These are phyloP conservation scores for Dasyurus viverrinus DNA, from an alignment of 2,113 vertebrate species.

Conservation along the genomic window DNA sequence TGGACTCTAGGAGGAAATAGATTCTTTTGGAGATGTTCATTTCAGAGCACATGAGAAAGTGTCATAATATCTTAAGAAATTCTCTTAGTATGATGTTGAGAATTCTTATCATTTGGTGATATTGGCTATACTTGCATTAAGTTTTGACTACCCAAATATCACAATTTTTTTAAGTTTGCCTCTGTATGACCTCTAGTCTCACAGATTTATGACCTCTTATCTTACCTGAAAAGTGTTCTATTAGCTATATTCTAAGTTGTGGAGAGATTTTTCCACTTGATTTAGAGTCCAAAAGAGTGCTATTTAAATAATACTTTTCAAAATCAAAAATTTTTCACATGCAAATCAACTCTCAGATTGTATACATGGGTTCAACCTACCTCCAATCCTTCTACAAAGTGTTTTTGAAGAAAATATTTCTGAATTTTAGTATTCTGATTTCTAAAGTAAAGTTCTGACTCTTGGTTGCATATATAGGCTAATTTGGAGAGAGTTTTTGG, in stretches of 20 bases:
- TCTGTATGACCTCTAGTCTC: background rate
- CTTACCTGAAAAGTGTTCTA: background rate
- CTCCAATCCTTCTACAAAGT: background rate
- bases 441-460: background rate
- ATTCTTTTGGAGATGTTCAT: background rate
- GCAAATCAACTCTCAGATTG: too few relatives aligned
- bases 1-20: background rate
- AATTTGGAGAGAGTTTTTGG: background rate
- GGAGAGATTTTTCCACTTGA: background rate
- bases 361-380: background rate
- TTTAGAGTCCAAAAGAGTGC: background rate
- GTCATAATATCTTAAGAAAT: background rate
- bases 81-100: background rate
- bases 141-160: background rate
- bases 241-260: background rate
- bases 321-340: accelerated
- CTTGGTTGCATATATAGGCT: background rate
- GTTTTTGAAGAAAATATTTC: background rate
- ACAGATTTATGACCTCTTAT: background rate
- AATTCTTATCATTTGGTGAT: background rate
- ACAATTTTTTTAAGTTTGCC: background rate
- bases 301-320: background rate
- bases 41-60: background rate
- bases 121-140: background rate
- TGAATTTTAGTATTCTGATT: background rate